A percentile compares a stretch with the other conserved stretches of the same genome.
Evolutionary conservation across 2,888 invertebrate species (phyloP).

Genomic region (Chaetoderma sp.): DNA sequence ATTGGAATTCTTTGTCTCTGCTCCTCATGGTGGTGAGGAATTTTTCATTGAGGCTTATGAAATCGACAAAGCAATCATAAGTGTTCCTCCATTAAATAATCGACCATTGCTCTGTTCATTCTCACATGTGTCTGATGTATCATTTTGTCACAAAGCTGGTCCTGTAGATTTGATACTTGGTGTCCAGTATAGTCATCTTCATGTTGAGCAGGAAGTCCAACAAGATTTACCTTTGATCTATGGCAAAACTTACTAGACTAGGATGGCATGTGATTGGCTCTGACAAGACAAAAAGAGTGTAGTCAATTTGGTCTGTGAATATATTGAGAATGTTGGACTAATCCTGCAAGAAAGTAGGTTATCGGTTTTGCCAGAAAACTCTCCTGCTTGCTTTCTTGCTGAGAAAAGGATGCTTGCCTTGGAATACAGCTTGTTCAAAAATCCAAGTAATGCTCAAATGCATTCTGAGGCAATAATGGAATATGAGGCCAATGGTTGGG

Average conservation of each 20-base stretch:
- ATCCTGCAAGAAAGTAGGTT: too few species aligned
- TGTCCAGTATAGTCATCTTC: conserved; percentile 22
- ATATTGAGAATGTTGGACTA: too few species aligned
- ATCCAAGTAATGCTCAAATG: neutral
- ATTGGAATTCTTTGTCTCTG: conserved; percentile 8
- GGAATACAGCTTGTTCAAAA: neutral
- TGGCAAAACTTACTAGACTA: conserved; percentile 11
- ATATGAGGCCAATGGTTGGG: conserved; percentile 5
- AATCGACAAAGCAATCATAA: conserved; percentile 18
- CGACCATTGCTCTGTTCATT: conserved; percentile 1
- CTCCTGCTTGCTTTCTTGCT: conserved; percentile 9
- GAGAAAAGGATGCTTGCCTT: conserved; percentile 9
- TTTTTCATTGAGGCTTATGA: conserved; percentile 19
- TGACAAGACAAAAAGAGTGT: conserved; percentile 2
- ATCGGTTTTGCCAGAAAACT: conserved; percentile 16
- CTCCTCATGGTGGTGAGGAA: conserved; percentile 8
- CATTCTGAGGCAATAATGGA: neutral
- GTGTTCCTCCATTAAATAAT: conserved; percentile 14
- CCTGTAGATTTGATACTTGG: conserved; percentile 14
- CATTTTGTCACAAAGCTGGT: conserved; percentile 11
- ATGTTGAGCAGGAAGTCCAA: conserved; percentile 4
- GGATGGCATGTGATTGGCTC: conserved; percentile 22
- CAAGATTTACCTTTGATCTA: conserved; percentile 13
- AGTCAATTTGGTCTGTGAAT: conserved; percentile 3
- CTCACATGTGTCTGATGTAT: neutral